A percentile compares a stretch with the other conserved stretches of the same genome.
Conservation (phyloP, 2,797 vertebrate genomes). For the Anas acuta region DNA sequence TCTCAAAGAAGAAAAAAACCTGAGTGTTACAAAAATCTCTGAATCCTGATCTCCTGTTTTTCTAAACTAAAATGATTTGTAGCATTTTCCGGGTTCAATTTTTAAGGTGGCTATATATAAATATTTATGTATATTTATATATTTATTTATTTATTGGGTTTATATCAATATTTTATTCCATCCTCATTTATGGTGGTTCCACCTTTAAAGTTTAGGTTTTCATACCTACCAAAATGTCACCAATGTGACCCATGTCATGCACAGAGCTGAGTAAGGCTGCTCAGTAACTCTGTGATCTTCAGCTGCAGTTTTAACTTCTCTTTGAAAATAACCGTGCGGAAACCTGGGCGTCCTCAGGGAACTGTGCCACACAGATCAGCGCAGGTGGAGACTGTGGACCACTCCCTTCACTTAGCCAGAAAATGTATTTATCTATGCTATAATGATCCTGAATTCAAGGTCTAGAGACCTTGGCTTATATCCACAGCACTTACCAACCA, state of each 20-base stretch:
- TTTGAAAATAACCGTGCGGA: not conserved
- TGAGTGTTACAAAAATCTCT: not conserved
- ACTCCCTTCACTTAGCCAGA: not conserved
- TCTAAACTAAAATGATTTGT: not conserved
- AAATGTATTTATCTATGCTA: not conserved
- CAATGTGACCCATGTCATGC: fast-evolving
- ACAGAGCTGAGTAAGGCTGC: not conserved
- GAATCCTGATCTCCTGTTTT: not conserved
- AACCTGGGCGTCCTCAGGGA: not conserved
- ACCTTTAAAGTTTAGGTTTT: not conserved
- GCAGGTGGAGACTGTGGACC: not conserved
- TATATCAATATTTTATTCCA: not conserved
- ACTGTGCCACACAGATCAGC: not conserved
- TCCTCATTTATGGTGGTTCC: fast-evolving
- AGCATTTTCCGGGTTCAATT: not conserved
- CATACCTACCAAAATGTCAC: not conserved
- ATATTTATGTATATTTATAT: not conserved
- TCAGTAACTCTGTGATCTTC: not conserved
- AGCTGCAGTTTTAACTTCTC: not conserved
- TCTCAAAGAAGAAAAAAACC: not conserved
- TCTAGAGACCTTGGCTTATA: not conserved
- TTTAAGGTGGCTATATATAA: not conserved
- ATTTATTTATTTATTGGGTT: not conserved
- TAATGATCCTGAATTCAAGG: not conserved
- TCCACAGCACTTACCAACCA: not conserved